A percentile compares a stretch with the other conserved stretches of the same genome.
Evolutionary conservation across 2,797 vertebrate genomes (phyloP).

Genomic region (Thaleichthys pacificus): DNA sequence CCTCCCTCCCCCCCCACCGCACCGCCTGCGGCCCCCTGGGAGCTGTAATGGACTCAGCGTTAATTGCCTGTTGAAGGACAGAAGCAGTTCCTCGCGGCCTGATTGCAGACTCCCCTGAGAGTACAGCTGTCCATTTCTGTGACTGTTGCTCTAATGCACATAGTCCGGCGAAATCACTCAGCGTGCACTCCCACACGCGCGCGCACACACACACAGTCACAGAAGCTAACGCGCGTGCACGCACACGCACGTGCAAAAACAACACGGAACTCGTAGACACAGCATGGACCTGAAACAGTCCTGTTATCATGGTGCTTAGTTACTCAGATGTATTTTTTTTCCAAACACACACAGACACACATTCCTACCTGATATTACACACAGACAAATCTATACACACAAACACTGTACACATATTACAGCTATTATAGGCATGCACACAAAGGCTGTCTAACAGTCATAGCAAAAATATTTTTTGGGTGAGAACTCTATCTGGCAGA

Average conservation of each 20-base stretch:
- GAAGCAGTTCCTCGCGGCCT: slow-evolving; percentile 79
- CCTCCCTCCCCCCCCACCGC: slow-evolving; percentile 53
- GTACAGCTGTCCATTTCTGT: slow-evolving; percentile 80
- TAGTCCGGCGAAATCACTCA: slow-evolving; percentile 63
- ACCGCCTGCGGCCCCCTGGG: slow-evolving; percentile 72
- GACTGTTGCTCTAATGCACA: slow-evolving; percentile 77
- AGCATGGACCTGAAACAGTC: too few species aligned
- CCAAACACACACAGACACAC: neutral
- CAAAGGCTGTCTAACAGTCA: slow-evolving; percentile 10
- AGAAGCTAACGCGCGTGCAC: neutral
- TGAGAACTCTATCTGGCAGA: slow-evolving; percentile 32
- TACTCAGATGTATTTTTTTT: too few species aligned
- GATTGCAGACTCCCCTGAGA: slow-evolving; percentile 81
- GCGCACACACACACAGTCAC: slow-evolving; percentile 16
- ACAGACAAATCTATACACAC: slow-evolving; percentile 4
- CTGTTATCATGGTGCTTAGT: too few species aligned
- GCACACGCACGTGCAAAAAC: neutral
- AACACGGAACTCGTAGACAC: too few species aligned
- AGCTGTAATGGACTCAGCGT: slow-evolving; percentile 84
- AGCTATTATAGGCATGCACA: slow-evolving; percentile 15
- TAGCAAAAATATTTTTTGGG: slow-evolving; percentile 36
- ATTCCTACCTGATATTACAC: neutral
- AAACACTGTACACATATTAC: neutral
- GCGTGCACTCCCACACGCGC: slow-evolving; percentile 28
- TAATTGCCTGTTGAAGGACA: slow-evolving; percentile 91